Percentiles rank a stretch among this genome's conserved stretches.
Conservation (phyloP, 2,113 vertebrate species). For the Ammodytes dubius region DNA sequence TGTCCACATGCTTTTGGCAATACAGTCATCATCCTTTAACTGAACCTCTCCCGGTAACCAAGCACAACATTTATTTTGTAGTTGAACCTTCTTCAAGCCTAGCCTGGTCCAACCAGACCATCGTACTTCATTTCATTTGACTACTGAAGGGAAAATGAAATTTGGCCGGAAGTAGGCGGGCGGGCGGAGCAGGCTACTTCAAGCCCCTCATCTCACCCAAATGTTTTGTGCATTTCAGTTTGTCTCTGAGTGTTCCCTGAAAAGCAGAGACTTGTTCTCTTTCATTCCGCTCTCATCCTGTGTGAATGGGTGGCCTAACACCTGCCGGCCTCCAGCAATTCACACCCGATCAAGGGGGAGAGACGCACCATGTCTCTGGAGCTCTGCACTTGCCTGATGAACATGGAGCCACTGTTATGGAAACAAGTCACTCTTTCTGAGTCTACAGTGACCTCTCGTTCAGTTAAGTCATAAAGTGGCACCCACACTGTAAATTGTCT, state of each 20-base stretch:
- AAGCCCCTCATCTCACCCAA: background rate
- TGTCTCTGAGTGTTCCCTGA: conserved; percentile 1
- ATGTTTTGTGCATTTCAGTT: conserved; percentile 2
- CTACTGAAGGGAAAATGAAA: no score
- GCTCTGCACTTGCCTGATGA: conserved; percentile 34
- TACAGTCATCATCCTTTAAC: background rate
- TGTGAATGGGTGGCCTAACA: conserved; percentile 28
- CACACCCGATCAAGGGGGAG: conserved; percentile 30
- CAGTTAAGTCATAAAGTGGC: conserved; percentile 56
- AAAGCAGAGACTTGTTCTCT: conserved; percentile 5
- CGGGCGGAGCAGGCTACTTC: no score
- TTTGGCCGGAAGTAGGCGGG: no score
- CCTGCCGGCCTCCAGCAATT: conserved; percentile 42
- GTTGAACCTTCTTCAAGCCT: background rate
- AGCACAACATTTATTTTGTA: conserved; percentile 3
- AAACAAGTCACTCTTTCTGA: conserved; percentile 53
- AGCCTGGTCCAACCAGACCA: no score
- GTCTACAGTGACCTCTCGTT: conserved; percentile 38
- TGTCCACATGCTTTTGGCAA: background rate
- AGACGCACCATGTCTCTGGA: conserved; percentile 14
- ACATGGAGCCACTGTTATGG: conserved; percentile 43
- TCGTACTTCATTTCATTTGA: no score
- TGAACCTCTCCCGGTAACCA: background rate
- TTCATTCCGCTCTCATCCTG: conserved; percentile 10
- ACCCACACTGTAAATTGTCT: conserved; percentile 63